phyloP scores from a whole-genome alignment of 2,888 invertebrate genomes.

The Athrips mouffetella region DNA sequence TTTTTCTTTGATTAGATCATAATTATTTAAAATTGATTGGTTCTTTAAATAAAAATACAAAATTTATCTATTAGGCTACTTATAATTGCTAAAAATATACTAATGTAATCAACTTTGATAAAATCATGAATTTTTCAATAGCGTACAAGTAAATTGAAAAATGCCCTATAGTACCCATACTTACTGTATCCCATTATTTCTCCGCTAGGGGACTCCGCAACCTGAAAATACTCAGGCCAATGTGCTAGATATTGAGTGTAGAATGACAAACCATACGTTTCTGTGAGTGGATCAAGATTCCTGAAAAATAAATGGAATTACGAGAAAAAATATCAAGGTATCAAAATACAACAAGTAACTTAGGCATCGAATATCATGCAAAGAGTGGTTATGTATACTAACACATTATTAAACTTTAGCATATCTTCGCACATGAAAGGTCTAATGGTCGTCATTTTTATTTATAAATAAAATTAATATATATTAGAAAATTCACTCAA shows the following conservation, averaged over 20 bases:
- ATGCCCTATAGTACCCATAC: constrained; percentile 21
- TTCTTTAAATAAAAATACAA: too few species aligned
- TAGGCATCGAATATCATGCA: too few species aligned
- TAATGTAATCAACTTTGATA: too few species aligned
- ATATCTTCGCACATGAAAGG: constrained; percentile 97
- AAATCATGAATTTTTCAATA: too few species aligned
- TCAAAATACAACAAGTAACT: not conserved
- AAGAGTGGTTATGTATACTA: too few species aligned
- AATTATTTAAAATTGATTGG: too few species aligned
- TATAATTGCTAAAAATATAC: too few species aligned
- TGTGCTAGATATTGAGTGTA: constrained; percentile 98
- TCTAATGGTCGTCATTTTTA: constrained; percentile 91
- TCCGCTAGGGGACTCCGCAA: constrained; percentile 96
- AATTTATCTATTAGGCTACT: too few species aligned
- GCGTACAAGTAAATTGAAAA: not conserved
- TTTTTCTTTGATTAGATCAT: too few species aligned
- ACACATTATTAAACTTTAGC: constrained; percentile 97
- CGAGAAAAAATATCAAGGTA: not conserved
- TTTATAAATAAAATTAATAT: not conserved
- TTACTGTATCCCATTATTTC: constrained; percentile 99
- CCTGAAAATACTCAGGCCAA: constrained; percentile 99
- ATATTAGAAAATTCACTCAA: not conserved
- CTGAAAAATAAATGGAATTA: constrained; percentile 72
- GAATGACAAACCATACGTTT: constrained; percentile 96
- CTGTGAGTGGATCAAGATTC: constrained; percentile 97